Conservation (phyloP, 2,113 vertebrate genomes). For the Sphyrna mokarran region DNA sequence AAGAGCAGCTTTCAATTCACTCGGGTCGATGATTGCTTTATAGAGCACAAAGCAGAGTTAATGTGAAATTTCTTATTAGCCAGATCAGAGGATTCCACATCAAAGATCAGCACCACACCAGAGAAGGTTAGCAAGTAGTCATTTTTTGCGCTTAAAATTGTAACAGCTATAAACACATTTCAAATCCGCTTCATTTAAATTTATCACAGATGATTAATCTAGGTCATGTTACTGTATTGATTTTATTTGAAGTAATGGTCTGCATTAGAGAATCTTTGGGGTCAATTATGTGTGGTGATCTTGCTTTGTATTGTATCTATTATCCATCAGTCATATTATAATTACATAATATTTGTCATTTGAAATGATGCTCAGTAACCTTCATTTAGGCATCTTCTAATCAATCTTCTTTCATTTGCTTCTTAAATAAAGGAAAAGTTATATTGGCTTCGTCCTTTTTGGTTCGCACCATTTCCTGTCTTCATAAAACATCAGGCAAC, state of each 20-base stretch:
- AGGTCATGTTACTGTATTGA: conserved; percentile 19
- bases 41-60: conserved; percentile 20
- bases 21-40: conserved; percentile 26
- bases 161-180: conserved; percentile 10
- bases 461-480: neutral
- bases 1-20: conserved; percentile 20
- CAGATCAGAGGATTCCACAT: conserved; percentile 23
- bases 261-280: neutral
- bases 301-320: neutral
- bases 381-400: neutral
- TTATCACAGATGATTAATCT: conserved; percentile 14
- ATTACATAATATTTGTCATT: conserved; percentile 15
- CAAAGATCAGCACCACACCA: conserved; percentile 17
- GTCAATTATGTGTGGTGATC: neutral
- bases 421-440: neutral
- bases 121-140: conserved; percentile 10
- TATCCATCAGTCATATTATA: conserved; percentile 3
- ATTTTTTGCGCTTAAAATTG: neutral
- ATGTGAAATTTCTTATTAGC: conserved; percentile 20
- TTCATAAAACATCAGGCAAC: neutral
- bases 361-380: neutral
- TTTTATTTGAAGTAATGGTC: conserved; percentile 15
- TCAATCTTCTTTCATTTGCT: neutral
- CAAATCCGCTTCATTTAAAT: conserved; percentile 3
- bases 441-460: neutral